Base-by-base conservation (phyloP, 2,888 invertebrate genomes). In the Microchrysa polita region DNA sequence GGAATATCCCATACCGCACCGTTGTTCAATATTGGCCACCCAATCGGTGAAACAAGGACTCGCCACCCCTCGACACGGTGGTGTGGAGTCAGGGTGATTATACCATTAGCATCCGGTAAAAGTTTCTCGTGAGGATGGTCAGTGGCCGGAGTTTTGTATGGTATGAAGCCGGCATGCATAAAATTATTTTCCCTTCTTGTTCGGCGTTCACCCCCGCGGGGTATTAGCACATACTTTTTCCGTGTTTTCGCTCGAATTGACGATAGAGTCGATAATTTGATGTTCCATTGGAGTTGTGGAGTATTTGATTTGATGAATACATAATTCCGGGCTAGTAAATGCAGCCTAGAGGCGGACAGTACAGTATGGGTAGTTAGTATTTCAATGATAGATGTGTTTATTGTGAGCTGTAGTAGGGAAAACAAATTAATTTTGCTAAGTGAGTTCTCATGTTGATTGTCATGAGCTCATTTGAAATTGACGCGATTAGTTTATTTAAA, bases 51-150 rank as follows among this genome's bases (percentile, higher is more conserved):
- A 34, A 34, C 27, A 34, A 34, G 27, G 27, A 34, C 23, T 22
- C 12, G 22, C 9, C 63, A 48, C 48, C 65, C 48, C 12, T 40
- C 16, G 61, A n/a, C n/a, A n/a, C n/a, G n/a, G n/a, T n/a, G n/a
- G n/a, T n/a, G n/a, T n/a, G n/a, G n/a, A n/a, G n/a, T n/a, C n/a
- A n/a, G n/a, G 27, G 27, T 34, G 27, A 34, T n/a, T n/a, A 34
- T 34, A 34, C 42, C 65, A n/a, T n/a, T n/a, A n/a, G n/a, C n/a
- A 65, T 34, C 14, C 48, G 48, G 5, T 48, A 44, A 22, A 48
- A 27, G 23, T 27, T 59, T 27, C 59, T 61, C 40, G 16, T 61
- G 27, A 34, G n/a, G 60, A 40, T 61, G 61, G 61, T 61, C 61
- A 61, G 61, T 27, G 27, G 61, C 61, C 18, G 18, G n/a, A 7